Evolutionary conservation across 1,140 invertebrate genomes (phyloP), one percentile per base, ranked within the genome.

Genomic region (Dendrolimus kikuchii): DNA sequence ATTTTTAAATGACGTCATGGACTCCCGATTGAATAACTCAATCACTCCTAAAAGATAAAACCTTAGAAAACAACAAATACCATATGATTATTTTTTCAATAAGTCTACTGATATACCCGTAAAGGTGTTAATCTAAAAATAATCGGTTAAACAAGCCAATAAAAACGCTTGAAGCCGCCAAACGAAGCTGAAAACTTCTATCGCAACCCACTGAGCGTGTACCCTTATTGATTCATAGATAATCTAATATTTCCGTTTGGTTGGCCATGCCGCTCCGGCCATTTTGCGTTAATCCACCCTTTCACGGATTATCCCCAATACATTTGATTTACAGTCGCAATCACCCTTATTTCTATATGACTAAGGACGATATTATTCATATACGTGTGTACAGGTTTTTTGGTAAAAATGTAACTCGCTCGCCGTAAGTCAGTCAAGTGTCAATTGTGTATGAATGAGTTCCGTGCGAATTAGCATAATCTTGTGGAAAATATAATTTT

Each of bases 211-310:
- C 37, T 54, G 52, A 60, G 39, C 53, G 53, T 39, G 8, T 4
- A 36, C 41, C 44, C 55, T 57, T 57, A 61, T 58, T 62, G 60
- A 62, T 58, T 54, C 55, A 40, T 51, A 42, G 49, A 57, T 62
- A 58, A 62, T 62, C 60, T 57, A 62, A 62, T 62, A 52, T 57
- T 62, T 62, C 55, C 60, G 45, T 55, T 62, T 55, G 41, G 56
- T 46, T 40, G 55, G 23, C 8, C 59, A 6, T 40, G 37, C 45
- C 7, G 23, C 51, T 53, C 49, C 40, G 50, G 51, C 59, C 55
- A 49, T 62, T 62, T 57, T 48, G 49, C 50, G 51, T 49, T 55
- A 57, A 62, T 57, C 52, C 55, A 38, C 37, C 7, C 41, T 7
- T 51, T 45, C 43, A 48, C 36, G 38, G 42, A 51, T 55, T 48